Conservation (phyloP, 1,140 invertebrate species). For the Drosophila mauritiana region DNA sequence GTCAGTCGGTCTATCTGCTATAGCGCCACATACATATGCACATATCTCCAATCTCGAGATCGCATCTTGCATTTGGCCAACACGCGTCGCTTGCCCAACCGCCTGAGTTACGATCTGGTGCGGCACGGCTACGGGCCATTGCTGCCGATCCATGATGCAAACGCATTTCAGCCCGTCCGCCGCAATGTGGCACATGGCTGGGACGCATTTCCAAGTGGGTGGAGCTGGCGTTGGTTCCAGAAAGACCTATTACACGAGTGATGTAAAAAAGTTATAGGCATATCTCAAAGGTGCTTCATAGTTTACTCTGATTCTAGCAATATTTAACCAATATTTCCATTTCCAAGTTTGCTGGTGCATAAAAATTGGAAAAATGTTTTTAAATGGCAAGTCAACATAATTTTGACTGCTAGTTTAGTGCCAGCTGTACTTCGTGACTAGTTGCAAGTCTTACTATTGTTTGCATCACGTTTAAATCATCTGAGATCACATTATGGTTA, state of each 20-base stretch:
- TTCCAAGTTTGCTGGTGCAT: too few relatives aligned
- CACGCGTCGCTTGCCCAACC: constrained; percentile 70
- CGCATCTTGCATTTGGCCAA: constrained; percentile 71
- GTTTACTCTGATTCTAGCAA: too few relatives aligned
- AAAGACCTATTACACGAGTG: not conserved
- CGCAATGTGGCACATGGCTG: constrained; percentile 36
- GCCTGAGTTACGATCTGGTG: constrained; percentile 63
- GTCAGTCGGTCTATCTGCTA: constrained; percentile 21
- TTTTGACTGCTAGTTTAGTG: not conserved
- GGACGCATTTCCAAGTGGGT: constrained; percentile 8
- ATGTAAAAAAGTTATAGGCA: too few relatives aligned
- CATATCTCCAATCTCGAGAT: constrained; percentile 38
- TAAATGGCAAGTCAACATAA: not conserved
- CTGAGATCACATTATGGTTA: not conserved
- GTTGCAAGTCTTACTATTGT: constrained; percentile 6
- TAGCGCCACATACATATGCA: constrained; percentile 1
- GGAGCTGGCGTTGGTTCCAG: not conserved
- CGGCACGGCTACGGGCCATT: constrained; percentile 45
- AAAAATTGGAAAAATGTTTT: not conserved
- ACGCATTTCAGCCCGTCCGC: constrained; percentile 52
- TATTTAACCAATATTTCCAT: too few relatives aligned
- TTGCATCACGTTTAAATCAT: not conserved
- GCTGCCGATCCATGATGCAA: constrained; percentile 67
- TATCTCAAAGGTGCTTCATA: too few relatives aligned
- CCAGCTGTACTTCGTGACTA: constrained; percentile 16